Percentiles rank a stretch among this genome's conserved stretches.
Conservation (phyloP, 2,888 invertebrate species). For the Dryococelus australis region DNA sequence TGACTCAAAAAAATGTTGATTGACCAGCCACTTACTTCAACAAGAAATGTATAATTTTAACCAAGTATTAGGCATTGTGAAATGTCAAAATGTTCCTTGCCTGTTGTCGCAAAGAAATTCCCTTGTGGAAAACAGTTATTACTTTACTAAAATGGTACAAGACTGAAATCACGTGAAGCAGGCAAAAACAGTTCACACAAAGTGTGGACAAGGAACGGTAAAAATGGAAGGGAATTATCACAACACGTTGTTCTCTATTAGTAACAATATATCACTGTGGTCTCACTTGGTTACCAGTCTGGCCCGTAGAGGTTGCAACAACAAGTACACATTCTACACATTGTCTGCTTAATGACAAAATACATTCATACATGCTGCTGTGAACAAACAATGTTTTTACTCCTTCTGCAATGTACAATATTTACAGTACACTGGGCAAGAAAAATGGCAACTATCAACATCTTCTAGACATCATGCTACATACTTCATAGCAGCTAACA, state of each 20-base stretch:
- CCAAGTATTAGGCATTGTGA: too few species aligned
- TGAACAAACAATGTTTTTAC: too few species aligned
- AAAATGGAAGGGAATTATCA: slow-evolving; percentile 32
- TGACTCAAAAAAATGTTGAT: too few species aligned
- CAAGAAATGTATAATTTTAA: too few species aligned
- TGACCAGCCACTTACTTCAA: too few species aligned
- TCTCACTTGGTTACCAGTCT: slow-evolving; percentile 23
- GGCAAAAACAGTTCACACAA: neutral
- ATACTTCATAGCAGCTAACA: too few species aligned
- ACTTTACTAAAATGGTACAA: neutral
- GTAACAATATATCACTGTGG: slow-evolving; percentile 18
- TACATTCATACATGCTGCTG: neutral
- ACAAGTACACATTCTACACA: neutral
- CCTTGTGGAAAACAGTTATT: neutral
- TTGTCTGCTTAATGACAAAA: too few species aligned
- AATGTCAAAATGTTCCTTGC: neutral
- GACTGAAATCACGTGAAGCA: neutral
- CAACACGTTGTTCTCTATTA: slow-evolving; percentile 36
- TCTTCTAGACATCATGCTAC: too few species aligned
- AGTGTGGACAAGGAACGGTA: neutral
- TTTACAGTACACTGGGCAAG: too few species aligned
- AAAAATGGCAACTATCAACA: too few species aligned
- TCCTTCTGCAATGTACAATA: too few species aligned
- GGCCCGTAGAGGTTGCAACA: neutral
- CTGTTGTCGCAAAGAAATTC: neutral